Conservation (phyloP, 2,113 vertebrate species). For the Apistogramma diplotaenia region DNA sequence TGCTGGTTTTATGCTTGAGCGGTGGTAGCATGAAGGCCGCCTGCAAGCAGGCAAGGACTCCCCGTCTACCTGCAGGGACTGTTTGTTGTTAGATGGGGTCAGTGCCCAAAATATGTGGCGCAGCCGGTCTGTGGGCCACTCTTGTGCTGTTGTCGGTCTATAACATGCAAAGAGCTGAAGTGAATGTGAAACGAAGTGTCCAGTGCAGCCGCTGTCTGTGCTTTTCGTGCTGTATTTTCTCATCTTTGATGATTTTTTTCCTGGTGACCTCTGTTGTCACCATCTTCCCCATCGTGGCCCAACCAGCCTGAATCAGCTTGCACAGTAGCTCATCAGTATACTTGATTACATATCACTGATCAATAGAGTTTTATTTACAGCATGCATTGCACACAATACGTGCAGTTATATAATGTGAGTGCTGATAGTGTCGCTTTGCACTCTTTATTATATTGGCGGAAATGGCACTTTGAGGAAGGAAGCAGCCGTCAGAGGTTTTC, state of each 20-base stretch:
- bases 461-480: slow-evolving; percentile 46
- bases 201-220: background rate
- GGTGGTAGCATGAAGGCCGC: background rate
- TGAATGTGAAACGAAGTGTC: background rate
- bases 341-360: background rate
- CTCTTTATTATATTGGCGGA: slow-evolving; percentile 25
- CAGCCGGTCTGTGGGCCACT: background rate
- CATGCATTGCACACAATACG: background rate
- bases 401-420: background rate
- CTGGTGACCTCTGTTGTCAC: background rate
- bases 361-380: background rate
- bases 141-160: background rate
- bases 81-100: background rate
- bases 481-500: slow-evolving; percentile 6
- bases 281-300: too few relatives aligned
- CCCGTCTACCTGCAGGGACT: background rate
- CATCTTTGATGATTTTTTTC: background rate
- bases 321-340: background rate
- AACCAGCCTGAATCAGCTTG: too few relatives aligned
- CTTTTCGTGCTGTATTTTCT: background rate
- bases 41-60: background rate
- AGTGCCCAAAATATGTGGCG: background rate
- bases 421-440: background rate
- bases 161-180: background rate
- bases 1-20: background rate